These are phyloP conservation scores for Oryctes rhinoceros DNA, from an alignment of 1,140 invertebrate genomes.

Conservation along the genomic window DNA sequence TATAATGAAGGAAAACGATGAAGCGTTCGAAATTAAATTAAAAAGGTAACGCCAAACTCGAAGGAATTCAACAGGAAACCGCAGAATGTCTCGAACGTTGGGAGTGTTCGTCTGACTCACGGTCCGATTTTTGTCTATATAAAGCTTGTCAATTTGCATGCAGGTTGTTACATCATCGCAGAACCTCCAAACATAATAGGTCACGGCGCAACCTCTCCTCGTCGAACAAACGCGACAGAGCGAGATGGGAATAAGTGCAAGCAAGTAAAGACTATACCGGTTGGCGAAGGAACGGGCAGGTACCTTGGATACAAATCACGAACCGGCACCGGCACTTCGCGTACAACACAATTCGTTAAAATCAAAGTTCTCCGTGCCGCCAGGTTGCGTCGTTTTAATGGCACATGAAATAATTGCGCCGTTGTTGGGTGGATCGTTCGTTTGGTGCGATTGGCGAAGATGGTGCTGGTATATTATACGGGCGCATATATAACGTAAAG, in stretches of 20 bases:
- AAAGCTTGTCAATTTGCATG: slow-evolving; percentile 15
- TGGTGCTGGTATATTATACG: not conserved
- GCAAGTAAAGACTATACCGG: slow-evolving; percentile 10
- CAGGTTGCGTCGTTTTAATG: slow-evolving; percentile 16
- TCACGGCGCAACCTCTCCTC: not conserved
- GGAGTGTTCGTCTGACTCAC: slow-evolving; percentile 10
- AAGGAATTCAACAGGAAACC: slow-evolving; percentile 6
- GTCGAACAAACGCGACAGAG: not conserved
- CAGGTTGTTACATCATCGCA: slow-evolving; percentile 24
- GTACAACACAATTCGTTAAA: slow-evolving; percentile 23
- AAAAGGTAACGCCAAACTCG: not conserved
- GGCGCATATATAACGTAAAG: not conserved
- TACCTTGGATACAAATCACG: slow-evolving; percentile 31
- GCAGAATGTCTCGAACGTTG: not conserved
- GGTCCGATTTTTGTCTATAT: slow-evolving; percentile 28
- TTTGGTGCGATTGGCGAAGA: not conserved
- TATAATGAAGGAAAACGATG: too few species aligned
- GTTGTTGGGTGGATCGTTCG: not conserved
- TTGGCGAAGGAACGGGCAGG: slow-evolving; percentile 28
- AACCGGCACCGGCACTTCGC: slow-evolving; percentile 21
- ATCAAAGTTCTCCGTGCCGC: slow-evolving; percentile 21
- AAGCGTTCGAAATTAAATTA: not conserved
- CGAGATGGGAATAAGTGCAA: not conserved
- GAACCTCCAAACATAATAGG: slow-evolving; percentile 21
- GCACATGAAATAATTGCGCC: slow-evolving; percentile 27